These are phyloP conservation scores for Erpornis zantholeuca DNA, from an alignment of 2,113 vertebrate species.

Conservation along the genomic window DNA sequence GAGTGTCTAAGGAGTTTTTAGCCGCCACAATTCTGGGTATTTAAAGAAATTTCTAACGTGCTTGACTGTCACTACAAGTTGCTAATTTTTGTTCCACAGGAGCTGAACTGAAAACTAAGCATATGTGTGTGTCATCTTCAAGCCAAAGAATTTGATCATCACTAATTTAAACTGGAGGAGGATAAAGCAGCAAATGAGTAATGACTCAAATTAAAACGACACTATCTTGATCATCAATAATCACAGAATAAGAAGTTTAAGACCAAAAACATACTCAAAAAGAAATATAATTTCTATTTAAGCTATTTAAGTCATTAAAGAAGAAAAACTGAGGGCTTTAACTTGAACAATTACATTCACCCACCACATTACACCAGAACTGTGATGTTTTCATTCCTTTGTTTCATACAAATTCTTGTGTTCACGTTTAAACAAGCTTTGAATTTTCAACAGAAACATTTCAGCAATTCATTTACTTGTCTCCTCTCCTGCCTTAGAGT, in stretches of 20 bases:
- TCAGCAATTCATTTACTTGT: neutral
- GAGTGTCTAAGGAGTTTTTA: neutral
- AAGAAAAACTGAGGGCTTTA: neutral
- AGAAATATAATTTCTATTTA: too few species aligned
- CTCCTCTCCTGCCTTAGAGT: neutral
- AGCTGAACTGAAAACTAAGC: neutral
- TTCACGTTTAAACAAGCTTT: rapidly evolving
- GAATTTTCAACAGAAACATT: neutral
- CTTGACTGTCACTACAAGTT: neutral
- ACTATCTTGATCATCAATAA: neutral
- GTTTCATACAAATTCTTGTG: neutral
- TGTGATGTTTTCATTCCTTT: neutral
- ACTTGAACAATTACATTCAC: neutral
- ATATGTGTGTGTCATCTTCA: neutral
- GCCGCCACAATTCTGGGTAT: neutral
- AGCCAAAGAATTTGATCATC: neutral
- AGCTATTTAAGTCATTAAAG: neutral
- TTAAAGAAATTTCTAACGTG: neutral
- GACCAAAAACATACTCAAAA: neutral
- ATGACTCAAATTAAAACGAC: neutral
- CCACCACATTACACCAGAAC: neutral
- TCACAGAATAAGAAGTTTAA: neutral
- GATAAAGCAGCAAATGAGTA: neutral
- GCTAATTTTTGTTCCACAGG: neutral
- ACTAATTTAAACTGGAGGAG: neutral